A percentile compares a stretch with the other conserved stretches of the same genome.
These are phyloP conservation scores for Odocoileus hemionus DNA, from an alignment of 2,113 vertebrate genomes.

Conservation along the genomic window DNA sequence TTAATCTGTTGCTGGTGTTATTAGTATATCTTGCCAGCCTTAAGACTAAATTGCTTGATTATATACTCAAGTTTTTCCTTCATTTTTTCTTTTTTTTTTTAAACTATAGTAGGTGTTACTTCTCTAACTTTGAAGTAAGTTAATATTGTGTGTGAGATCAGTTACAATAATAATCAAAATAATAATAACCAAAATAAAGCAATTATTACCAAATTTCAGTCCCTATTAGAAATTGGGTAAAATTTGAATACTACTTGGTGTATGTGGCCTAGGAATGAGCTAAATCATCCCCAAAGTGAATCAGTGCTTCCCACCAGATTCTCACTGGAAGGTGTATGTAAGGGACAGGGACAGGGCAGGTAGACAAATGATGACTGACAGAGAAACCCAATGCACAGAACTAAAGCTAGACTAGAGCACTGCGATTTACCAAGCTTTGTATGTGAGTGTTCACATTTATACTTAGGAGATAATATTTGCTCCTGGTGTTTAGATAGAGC, in stretches of 20 bases:
- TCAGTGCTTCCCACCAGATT: background rate
- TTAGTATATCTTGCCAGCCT: background rate
- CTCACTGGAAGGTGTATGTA: background rate
- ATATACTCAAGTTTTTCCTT: background rate
- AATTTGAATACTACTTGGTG: background rate
- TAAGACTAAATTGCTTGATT: background rate
- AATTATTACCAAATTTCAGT: background rate
- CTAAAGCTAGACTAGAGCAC: background rate
- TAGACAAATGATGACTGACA: background rate
- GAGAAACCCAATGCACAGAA: background rate
- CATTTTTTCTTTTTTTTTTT: background rate
- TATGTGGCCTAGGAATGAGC: background rate
- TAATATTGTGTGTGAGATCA: background rate
- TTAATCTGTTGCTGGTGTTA: constrained; percentile 15
- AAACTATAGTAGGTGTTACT: background rate
- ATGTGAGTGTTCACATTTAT: background rate
- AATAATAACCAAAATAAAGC: background rate
- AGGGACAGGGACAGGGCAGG: background rate
- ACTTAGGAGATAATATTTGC: background rate
- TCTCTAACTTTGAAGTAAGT: constrained; percentile 15
- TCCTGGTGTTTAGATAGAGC: background rate
- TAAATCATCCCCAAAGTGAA: background rate
- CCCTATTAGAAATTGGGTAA: background rate
- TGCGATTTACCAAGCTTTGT: background rate
- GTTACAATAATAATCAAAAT: background rate